These are phyloP conservation scores for Sinocyclocheilus grahami DNA, from an alignment of 2,113 vertebrate species.

Conservation along the genomic window DNA sequence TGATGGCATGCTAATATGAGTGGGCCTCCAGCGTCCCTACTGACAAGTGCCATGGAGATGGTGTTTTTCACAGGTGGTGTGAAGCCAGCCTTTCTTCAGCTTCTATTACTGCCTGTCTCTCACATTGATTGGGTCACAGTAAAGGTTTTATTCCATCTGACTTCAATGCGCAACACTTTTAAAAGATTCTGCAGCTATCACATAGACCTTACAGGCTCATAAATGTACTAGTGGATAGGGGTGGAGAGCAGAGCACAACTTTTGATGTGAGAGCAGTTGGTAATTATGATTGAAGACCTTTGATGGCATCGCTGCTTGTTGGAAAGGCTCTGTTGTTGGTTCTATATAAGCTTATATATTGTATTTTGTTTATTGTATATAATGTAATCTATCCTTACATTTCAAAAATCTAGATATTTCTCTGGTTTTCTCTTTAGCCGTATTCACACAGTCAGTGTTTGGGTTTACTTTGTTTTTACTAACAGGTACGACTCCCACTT, in stretches of 20 bases:
- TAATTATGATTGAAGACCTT: conserved; percentile 27
- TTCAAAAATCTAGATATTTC: neutral
- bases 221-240: conserved; percentile 29
- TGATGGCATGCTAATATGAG: conserved; percentile 67
- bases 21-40: conserved; percentile 55
- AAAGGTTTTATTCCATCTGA: conserved; percentile 51
- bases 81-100: conserved; percentile 58
- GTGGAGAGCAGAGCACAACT: neutral
- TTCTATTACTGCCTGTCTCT: conserved; percentile 57
- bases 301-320: conserved; percentile 1
- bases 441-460: neutral
- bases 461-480: neutral
- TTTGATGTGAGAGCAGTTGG: conserved; percentile 10
- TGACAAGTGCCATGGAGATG: conserved; percentile 60
- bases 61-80: conserved; percentile 39
- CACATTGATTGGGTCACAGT: conserved; percentile 55
- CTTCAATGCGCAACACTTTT: conserved; percentile 14
- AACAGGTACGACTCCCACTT: neutral
- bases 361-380: neutral
- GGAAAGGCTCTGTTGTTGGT: conserved; percentile 16
- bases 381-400: neutral
- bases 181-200: conserved; percentile 41
- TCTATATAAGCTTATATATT: neutral
- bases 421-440: neutral
- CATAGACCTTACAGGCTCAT: conserved; percentile 24